These are phyloP conservation scores for Limanda limanda DNA, from an alignment of 2,113 vertebrate genomes.

Conservation along the genomic window DNA sequence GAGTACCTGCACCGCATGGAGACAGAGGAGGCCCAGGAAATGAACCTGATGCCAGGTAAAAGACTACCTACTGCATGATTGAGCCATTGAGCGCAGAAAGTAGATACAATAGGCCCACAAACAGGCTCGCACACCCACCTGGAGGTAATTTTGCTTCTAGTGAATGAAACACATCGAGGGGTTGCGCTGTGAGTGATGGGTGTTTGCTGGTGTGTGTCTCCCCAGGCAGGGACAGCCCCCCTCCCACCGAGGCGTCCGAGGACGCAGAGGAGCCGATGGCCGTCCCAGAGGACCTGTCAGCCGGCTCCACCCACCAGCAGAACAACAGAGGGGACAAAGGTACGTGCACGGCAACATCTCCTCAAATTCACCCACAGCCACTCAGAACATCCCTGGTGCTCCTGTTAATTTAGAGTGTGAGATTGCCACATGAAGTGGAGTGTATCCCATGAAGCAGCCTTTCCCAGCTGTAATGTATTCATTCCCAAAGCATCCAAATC, in stretches of 20 bases:
- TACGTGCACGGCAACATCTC: conserved; percentile 74
- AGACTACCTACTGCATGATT: conserved; percentile 63
- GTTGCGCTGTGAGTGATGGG: conserved; percentile 50
- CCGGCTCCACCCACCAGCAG: conserved; percentile 89
- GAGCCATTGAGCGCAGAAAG: conserved; percentile 49
- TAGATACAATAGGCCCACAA: conserved; percentile 61
- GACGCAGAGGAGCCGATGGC: conserved; percentile 97
- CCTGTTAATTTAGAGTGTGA: conserved; percentile 6
- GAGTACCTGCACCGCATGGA: conserved; percentile 97
- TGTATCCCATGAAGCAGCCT: conserved; percentile 17
- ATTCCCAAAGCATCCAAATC: conserved; percentile 50
- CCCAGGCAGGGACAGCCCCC: conserved; percentile 91
- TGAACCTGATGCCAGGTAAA: conserved; percentile 98
- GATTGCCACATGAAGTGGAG: conserved; percentile 10
- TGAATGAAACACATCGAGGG: conserved; percentile 46
- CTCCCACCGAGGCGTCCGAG: conserved; percentile 88
- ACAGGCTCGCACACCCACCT: conserved; percentile 27
- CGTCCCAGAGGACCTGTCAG: conserved; percentile 97
- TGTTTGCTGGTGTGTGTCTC: conserved; percentile 61
- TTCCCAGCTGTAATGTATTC: conserved; percentile 20
- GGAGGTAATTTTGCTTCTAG: conserved; percentile 52
- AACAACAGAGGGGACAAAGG: conserved; percentile 87
- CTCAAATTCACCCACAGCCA: conserved; percentile 22
- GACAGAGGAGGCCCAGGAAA: conserved; percentile 95
- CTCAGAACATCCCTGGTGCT: conserved; percentile 25